Conservation (phyloP, 2,888 invertebrate genomes). For the Serripes groenlandicus region DNA sequence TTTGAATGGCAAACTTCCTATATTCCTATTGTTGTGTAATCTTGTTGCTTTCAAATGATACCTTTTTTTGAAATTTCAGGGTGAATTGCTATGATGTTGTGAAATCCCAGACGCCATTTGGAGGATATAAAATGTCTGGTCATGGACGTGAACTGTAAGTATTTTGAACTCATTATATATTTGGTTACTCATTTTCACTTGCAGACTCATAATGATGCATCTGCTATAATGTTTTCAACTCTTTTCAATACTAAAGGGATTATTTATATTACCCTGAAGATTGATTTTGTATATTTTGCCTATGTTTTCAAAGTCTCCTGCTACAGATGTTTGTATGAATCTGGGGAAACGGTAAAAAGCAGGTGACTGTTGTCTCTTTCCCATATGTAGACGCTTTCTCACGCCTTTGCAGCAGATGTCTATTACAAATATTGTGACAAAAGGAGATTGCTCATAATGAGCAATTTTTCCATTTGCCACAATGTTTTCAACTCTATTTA, state of each 20-base stretch:
- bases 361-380: not conserved
- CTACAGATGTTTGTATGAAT: too few relatives aligned
- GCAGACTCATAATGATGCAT: too few relatives aligned
- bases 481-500: not conserved
- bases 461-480: not conserved
- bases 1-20: too few relatives aligned
- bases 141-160: constrained; percentile 94
- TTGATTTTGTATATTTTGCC: too few relatives aligned
- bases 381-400: not conserved
- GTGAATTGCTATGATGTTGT: constrained; percentile 81
- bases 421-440: not conserved
- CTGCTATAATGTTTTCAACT: too few relatives aligned
- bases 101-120: constrained; percentile 79
- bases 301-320: not conserved
- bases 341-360: too few relatives aligned
- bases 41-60: too few relatives aligned
- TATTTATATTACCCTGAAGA: too few relatives aligned
- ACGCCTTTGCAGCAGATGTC: not conserved
- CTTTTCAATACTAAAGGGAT: too few relatives aligned
- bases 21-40: too few relatives aligned
- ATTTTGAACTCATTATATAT: too few relatives aligned
- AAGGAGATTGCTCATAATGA: not conserved
- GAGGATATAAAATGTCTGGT: constrained; percentile 88
- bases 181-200: too few relatives aligned
- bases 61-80: constrained; percentile 64